phyloP scores from a whole-genome alignment of 2,797 vertebrate genomes.

The Taeniopygia guttata region DNA sequence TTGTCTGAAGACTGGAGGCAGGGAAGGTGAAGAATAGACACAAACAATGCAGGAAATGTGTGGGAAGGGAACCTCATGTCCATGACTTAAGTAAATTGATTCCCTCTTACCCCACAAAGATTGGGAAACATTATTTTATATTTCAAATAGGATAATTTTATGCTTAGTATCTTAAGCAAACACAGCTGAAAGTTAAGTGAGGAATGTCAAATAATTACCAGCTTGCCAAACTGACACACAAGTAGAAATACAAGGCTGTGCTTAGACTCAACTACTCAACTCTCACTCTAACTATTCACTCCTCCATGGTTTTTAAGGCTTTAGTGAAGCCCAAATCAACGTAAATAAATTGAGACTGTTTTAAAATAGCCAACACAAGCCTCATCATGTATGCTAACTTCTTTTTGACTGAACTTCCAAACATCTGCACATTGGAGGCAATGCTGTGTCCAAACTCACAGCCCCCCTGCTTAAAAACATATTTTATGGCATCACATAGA shows the following conservation, averaged over 20 bases:
- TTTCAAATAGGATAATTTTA: neutral
- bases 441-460: neutral
- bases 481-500: neutral
- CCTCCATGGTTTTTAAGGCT: neutral
- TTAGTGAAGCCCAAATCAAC: neutral
- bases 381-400: neutral
- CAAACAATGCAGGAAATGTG: neutral
- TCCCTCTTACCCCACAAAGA: neutral
- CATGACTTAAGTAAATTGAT: neutral
- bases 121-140: neutral
- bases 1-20: neutral
- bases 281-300: neutral
- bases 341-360: neutral
- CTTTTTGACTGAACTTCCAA: neutral
- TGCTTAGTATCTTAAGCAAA: neutral
- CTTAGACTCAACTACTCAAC: neutral
- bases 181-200: neutral
- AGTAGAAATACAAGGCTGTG: neutral
- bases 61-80: neutral
- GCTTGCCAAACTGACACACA: neutral
- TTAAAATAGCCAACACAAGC: neutral
- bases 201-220: neutral
- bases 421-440: neutral
- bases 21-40: neutral
- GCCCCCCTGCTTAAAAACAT: fast-evolving